A percentile compares a stretch with the other conserved stretches of the same genome.
Conservation (phyloP, 2,888 invertebrate genomes). For the Cerastis rubricosa region DNA sequence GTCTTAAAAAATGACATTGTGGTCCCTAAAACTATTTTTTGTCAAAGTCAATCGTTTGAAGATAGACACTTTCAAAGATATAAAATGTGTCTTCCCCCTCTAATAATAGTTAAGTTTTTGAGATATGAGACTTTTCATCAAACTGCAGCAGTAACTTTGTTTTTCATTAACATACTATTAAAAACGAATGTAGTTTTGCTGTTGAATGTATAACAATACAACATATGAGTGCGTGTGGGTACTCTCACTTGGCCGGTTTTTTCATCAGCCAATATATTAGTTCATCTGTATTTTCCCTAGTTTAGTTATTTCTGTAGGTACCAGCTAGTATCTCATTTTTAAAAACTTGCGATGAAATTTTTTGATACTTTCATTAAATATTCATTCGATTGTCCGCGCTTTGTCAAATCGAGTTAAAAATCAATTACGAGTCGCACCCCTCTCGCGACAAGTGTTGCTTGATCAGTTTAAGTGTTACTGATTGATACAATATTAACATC, state of each 20-base stretch:
- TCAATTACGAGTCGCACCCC: constrained; percentile 39
- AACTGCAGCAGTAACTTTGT: no score
- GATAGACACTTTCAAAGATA: no score
- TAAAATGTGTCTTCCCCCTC: no score
- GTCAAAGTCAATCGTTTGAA: no score
- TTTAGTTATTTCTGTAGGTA: neutral
- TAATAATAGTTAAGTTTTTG: no score
- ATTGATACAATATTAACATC: constrained; percentile 43
- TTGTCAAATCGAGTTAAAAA: constrained; percentile 62
- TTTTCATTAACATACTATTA: no score
- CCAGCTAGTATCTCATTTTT: neutral
- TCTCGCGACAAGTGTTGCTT: constrained; percentile 37
- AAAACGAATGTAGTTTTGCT: no score
- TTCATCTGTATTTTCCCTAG: neutral
- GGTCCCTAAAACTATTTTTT: no score
- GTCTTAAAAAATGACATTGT: no score
- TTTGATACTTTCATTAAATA: constrained; percentile 23
- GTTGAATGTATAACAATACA: no score
- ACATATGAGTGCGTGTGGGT: no score
- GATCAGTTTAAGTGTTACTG: constrained; percentile 42
- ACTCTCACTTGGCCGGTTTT: neutral
- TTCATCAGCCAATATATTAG: neutral
- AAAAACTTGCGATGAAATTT: constrained; percentile 12
- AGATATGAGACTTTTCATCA: no score
- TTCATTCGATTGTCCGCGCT: constrained; percentile 38